Evolutionary conservation across 2,113 vertebrate species (phyloP).

Genomic region (Microcebus tavaratra): DNA sequence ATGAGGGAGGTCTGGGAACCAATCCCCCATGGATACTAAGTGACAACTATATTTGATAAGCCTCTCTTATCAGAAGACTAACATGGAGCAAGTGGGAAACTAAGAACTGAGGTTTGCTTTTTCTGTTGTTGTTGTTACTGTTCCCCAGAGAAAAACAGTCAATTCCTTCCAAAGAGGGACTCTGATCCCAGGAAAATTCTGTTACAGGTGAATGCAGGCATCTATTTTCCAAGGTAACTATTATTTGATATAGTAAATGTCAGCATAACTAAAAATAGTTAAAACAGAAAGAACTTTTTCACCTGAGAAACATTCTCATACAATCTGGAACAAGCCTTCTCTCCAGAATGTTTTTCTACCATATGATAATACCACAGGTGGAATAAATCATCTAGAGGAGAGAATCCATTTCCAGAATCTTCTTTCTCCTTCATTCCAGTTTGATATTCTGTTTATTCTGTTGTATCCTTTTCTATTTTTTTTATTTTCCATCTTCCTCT

Average conservation of each 20-base stretch:
- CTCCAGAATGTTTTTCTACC: constrained; percentile 59
- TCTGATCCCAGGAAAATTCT: constrained; percentile 62
- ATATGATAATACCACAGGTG: constrained; percentile 66
- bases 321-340: constrained; percentile 38
- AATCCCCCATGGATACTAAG: not conserved
- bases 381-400: constrained; percentile 51
- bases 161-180: constrained; percentile 60
- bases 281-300: constrained; percentile 75
- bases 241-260: constrained; percentile 78
- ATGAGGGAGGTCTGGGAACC: not conserved
- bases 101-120: not conserved
- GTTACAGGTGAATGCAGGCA: constrained; percentile 64
- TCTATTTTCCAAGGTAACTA: constrained; percentile 78
- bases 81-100: constrained; percentile 28
- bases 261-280: constrained; percentile 75
- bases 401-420: constrained; percentile 40
- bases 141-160: not conserved
- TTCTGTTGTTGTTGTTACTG: not conserved
- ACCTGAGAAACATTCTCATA: constrained; percentile 75
- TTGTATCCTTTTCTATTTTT: not conserved
- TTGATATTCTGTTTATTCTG: not conserved
- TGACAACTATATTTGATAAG: not conserved
- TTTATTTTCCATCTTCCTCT: not conserved
- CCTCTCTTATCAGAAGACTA: constrained; percentile 10
- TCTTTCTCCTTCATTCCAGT: not conserved